Evolutionary conservation across 2,888 invertebrate genomes (phyloP).

Genomic region (Cosmia trapezina): DNA sequence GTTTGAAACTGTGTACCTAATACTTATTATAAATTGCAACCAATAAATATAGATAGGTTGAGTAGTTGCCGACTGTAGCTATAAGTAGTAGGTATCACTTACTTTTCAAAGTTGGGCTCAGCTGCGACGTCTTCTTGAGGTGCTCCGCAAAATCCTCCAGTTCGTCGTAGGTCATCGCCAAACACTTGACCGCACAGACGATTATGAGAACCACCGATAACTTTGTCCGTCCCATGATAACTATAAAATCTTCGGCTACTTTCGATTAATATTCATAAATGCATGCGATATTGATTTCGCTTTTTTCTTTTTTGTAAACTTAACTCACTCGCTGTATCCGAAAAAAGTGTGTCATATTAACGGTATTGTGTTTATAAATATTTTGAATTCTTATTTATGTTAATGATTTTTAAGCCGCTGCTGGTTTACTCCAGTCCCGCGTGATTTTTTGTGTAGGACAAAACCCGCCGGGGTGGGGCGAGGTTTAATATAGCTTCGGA

Average conservation of each 20-base stretch:
- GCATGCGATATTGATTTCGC: conserved; percentile 66
- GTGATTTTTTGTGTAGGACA: conserved; percentile 83
- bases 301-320: conserved; percentile 62
- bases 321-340: conserved; percentile 70
- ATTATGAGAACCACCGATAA: conserved; percentile 75
- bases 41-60: background rate
- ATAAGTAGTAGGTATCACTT: conserved; percentile 66
- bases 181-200: conserved; percentile 80
- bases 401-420: conserved; percentile 32
- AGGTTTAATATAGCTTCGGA: conserved; percentile 88
- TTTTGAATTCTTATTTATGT: conserved; percentile 60
- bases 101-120: conserved; percentile 87
- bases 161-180: conserved; percentile 80
- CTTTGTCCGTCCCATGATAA: conserved; percentile 75
- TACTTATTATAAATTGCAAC: background rate
- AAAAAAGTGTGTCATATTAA: conserved; percentile 79
- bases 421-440: conserved; percentile 70
- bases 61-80: too few relatives aligned
- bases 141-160: conserved; percentile 85
- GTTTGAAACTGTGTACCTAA: background rate
- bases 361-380: conserved; percentile 71
- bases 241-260: conserved; percentile 56
- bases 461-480: conserved; percentile 84
- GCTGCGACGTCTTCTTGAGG: conserved; percentile 81
- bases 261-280: conserved; percentile 64